Conservation (phyloP, 2,888 invertebrate species). For the Balanococcus diminutus region DNA sequence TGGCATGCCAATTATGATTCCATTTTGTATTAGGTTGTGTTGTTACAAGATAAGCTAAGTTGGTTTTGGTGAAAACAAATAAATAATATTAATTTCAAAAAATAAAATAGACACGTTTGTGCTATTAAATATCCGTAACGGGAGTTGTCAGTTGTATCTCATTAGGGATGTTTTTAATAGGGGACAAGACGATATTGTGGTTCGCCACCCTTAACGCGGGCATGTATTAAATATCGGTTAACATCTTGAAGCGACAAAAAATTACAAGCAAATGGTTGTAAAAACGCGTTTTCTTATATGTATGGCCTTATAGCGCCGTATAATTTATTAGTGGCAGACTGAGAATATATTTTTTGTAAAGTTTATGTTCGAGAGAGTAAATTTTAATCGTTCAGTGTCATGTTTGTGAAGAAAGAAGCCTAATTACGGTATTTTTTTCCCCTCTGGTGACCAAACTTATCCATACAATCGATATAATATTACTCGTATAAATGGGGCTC, state of each 20-base stretch:
- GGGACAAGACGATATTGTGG: background rate
- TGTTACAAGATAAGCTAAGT: background rate
- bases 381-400: background rate
- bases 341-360: background rate
- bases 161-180: conserved; percentile 43
- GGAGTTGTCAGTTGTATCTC: conserved; percentile 51
- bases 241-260: conserved; percentile 50
- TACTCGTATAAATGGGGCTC: background rate
- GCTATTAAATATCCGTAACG: conserved; percentile 49
- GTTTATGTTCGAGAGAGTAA: background rate
- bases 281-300: conserved; percentile 30
- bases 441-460: background rate
- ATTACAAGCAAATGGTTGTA: conserved; percentile 49
- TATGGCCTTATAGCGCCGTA: conserved; percentile 42
- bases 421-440: background rate
- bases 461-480: background rate
- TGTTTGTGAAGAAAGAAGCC: background rate
- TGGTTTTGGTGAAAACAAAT: conserved; percentile 35
- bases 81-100: background rate
- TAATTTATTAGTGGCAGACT: conserved; percentile 51
- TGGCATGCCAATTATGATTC: conserved; percentile 18
- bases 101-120: conserved; percentile 29
- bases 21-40: conserved; percentile 6
- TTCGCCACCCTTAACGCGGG: conserved; percentile 44
- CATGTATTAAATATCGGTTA: conserved; percentile 45